A percentile compares a stretch with the other conserved stretches of the same genome.
These are phyloP conservation scores for Limnephilus lunatus DNA, from an alignment of 2,888 invertebrate genomes.

Conservation along the genomic window DNA sequence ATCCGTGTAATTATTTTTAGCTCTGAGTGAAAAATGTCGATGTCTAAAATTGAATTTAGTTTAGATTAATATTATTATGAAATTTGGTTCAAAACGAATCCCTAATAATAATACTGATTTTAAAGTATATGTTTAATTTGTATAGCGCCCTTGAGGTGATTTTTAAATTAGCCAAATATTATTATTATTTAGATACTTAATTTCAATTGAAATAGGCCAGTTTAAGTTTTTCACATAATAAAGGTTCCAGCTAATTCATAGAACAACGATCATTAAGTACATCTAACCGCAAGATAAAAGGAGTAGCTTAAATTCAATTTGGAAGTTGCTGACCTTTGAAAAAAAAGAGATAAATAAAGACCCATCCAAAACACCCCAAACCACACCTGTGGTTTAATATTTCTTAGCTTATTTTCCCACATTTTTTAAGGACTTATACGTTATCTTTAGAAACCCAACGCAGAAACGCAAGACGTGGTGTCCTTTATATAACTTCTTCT, in stretches of 20 bases:
- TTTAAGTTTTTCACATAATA: background rate
- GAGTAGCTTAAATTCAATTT: background rate
- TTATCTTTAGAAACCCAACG: slow-evolving; percentile 7
- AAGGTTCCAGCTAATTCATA: background rate
- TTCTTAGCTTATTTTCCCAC: background rate
- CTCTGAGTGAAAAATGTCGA: too few species aligned
- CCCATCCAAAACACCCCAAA: background rate
- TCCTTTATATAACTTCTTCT: background rate
- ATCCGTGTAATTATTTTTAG: too few species aligned
- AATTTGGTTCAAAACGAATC: too few species aligned
- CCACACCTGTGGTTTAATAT: background rate
- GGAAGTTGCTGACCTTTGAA: background rate
- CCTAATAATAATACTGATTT: too few species aligned
- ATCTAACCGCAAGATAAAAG: background rate
- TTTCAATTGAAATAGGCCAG: too few species aligned
- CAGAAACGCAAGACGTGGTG: background rate
- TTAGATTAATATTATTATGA: too few species aligned
- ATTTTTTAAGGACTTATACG: background rate
- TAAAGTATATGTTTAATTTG: too few species aligned
- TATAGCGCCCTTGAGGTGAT: too few species aligned
- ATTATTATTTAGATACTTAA: too few species aligned
- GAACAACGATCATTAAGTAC: background rate
- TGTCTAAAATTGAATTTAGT: too few species aligned
- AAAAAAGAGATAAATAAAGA: background rate
- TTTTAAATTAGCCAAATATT: too few species aligned